Conservation (phyloP, 1,140 invertebrate genomes). For the Reticulitermes speratus region DNA sequence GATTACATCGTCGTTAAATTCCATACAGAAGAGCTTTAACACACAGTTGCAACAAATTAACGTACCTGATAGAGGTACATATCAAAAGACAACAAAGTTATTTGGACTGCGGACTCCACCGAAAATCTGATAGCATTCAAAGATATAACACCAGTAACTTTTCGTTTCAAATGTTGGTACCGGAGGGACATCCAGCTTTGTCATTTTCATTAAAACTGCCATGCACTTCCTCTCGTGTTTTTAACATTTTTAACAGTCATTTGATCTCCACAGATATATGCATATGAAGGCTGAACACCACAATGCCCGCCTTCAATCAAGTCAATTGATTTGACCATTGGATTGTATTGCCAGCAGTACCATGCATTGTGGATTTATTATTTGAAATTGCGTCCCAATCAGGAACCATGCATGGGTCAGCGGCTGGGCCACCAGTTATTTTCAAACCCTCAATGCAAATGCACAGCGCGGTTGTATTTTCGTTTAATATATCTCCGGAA, state of each 20-base stretch:
- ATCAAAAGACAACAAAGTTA: too few relatives aligned
- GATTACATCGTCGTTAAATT: too few relatives aligned
- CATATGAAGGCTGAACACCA: background rate
- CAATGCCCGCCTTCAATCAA: background rate
- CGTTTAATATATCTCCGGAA: too few relatives aligned
- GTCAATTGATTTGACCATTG: background rate
- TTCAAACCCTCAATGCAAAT: background rate
- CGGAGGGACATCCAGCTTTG: background rate
- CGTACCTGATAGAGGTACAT: too few relatives aligned
- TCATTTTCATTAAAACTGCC: background rate
- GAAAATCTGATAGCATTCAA: too few relatives aligned
- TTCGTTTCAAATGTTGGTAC: too few relatives aligned
- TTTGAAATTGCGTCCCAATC: conserved; percentile 6
- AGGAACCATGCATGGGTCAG: background rate
- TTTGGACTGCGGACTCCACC: too few relatives aligned
- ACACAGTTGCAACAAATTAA: too few relatives aligned
- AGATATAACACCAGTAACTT: too few relatives aligned
- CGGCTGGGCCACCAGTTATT: background rate
- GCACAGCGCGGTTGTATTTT: background rate
- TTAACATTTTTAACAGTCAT: background rate
- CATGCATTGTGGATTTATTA: background rate
- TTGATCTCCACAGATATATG: background rate
- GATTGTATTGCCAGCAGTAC: background rate
- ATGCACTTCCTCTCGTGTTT: background rate
- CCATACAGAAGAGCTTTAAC: too few relatives aligned